A percentile compares a stretch with the other conserved stretches of the same genome.
phyloP scores from a whole-genome alignment of 2,888 invertebrate species.

The Antheraea yamamai region DNA sequence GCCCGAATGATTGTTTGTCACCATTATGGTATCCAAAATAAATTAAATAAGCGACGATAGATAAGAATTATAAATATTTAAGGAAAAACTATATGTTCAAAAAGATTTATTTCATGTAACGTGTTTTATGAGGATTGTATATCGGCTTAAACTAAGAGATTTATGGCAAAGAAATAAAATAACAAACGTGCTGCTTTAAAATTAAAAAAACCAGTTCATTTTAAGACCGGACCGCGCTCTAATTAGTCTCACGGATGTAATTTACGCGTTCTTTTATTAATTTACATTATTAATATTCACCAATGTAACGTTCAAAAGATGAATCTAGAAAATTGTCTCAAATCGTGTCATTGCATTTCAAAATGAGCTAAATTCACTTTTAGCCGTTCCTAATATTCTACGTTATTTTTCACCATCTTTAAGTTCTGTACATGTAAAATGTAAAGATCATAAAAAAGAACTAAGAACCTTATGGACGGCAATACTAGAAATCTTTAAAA shows the following conservation, averaged over 20 bases:
- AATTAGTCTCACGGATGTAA: not conserved
- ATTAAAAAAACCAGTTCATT: not conserved
- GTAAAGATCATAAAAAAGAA: not conserved
- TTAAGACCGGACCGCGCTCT: not conserved
- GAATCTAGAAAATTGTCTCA: not conserved
- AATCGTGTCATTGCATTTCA: not conserved
- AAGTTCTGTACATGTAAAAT: not conserved
- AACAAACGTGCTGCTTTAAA: not conserved
- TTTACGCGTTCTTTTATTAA: not conserved
- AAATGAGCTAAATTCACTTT: no score
- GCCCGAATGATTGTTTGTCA: no score
- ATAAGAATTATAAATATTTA: not conserved
- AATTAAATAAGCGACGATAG: no score
- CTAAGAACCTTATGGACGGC: no score
- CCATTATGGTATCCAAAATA: no score
- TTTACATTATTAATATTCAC: not conserved
- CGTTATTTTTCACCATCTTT: no score
- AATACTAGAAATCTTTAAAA: no score
- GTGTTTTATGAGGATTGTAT: not conserved
- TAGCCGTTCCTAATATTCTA: no score
- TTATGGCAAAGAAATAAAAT: not conserved
- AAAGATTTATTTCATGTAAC: not conserved
- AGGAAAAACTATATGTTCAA: not conserved
- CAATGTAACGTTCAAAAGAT: not conserved
- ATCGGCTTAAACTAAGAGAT: not conserved